Evolutionary conservation across 2,888 invertebrate genomes (phyloP), one percentile per base, ranked within the genome.

Genomic region (Hoplodrina ambigua): DNA sequence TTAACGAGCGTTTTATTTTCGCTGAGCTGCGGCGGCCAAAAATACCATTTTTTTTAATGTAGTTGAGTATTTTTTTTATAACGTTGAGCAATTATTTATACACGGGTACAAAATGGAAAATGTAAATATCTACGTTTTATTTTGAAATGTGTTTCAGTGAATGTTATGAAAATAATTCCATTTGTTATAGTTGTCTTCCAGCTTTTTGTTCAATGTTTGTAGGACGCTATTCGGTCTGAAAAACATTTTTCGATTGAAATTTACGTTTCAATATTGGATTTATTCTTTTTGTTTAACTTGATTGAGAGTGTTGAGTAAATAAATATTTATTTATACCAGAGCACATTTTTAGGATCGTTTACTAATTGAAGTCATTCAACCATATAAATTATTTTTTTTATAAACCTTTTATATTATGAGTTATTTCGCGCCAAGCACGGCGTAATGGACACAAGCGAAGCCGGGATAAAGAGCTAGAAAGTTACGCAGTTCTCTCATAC

Each of bases 1-100:
- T 82, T 80, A 84, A 78, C 75, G 69, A 78, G 69, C 71, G 19
- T 78, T 78, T 79, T 78, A 81, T 75, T 80, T 76, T 65, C 54
- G 59, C 69, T n/a, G 75, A 69, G 60, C 56, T 54, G 67, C 55
- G 68, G n/a, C 55, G 66, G 17, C 58, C 65, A 53, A 72, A 79
- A 59, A 73, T 61, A 61, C 68, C 57, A 25, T 61, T 69, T 78
- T 69, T 78, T 67, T 65, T 62, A 81, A 78, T 62, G 58, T 78
- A 78, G 62, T 81, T 81, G 20, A 65, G 49, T 37, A 37, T 64
- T 57, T 78, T 65, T 81, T 78, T 65, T 65, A 50, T 59, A 54
- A 57, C 46, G 54, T 62, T 46, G 33, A 64, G 60, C 19, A 78
- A 54, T 81, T 78, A 81, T 81, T 81, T 69, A 64, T 70, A 60